Evolutionary conservation across 2,113 vertebrate species (phyloP).

Genomic region (Myrmophylax atrothorax): DNA sequence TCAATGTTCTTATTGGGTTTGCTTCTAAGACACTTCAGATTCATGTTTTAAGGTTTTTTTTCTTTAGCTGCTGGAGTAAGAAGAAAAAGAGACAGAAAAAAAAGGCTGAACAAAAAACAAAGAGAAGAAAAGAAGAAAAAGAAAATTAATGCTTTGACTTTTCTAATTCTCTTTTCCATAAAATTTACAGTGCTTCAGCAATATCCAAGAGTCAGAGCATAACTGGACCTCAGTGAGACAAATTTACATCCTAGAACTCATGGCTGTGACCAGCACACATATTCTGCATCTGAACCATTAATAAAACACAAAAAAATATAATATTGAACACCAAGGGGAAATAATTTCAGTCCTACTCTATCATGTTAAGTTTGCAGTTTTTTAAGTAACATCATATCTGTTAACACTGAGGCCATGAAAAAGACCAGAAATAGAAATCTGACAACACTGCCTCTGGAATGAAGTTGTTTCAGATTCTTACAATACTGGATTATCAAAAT

Average conservation of each 20-base stretch:
- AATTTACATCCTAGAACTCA: not conserved
- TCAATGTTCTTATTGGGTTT: not conserved
- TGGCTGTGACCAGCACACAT: not conserved
- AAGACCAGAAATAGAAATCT: slow-evolving; percentile 53
- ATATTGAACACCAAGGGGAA: not conserved
- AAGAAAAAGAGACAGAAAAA: not conserved
- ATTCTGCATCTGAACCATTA: not conserved
- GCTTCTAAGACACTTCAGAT: not conserved
- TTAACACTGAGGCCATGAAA: slow-evolving; percentile 8
- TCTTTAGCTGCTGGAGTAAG: not conserved
- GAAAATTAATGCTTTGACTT: not conserved
- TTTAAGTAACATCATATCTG: slow-evolving; percentile 31
- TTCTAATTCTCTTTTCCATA: not conserved
- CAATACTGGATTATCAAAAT: slow-evolving; percentile 61
- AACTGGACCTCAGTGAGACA: not conserved
- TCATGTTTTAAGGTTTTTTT: not conserved
- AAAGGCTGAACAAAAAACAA: not conserved
- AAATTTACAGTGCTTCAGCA: not conserved
- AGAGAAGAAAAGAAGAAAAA: not conserved
- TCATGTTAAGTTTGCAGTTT: not conserved
- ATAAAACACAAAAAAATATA: not conserved
- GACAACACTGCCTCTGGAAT: slow-evolving; percentile 54
- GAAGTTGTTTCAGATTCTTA: slow-evolving; percentile 60
- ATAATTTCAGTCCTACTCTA: not conserved
- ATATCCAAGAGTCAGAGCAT: not conserved